Conservation (phyloP, 2,113 vertebrate genomes). For the Oreochromis aureus region DNA sequence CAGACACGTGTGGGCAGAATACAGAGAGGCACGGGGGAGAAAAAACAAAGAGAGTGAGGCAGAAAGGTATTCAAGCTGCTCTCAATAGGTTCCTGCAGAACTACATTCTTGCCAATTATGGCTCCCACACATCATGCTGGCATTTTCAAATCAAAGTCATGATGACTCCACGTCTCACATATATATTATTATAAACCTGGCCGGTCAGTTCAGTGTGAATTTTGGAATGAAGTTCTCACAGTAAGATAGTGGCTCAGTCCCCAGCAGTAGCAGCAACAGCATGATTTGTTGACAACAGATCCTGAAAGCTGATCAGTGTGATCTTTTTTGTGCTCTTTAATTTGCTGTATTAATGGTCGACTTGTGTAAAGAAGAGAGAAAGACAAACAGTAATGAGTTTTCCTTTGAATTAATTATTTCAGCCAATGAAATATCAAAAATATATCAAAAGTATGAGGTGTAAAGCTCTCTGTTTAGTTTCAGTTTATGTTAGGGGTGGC, state of each 20-base stretch:
- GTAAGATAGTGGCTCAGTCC: not conserved
- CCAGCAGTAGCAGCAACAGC: not conserved
- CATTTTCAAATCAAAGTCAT: not conserved
- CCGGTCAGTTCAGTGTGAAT: not conserved
- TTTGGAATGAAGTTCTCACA: not conserved
- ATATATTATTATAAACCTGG: not conserved
- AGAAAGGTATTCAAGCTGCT: not conserved
- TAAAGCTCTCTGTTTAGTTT: not conserved
- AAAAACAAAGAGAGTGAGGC: not conserved
- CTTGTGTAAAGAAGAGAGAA: too few species aligned
- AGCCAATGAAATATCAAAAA: not conserved
- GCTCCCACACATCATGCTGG: not conserved
- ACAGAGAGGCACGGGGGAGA: not conserved
- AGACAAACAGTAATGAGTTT: not conserved
- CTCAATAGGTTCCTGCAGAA: constrained; percentile 10
- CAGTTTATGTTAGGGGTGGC: too few species aligned
- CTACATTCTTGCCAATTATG: constrained; percentile 15
- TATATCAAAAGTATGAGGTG: not conserved
- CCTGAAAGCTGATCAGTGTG: not conserved
- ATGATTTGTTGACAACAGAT: not conserved
- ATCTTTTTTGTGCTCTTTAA: not conserved
- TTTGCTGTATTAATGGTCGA: not conserved
- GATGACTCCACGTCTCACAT: not conserved
- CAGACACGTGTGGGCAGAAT: not conserved
- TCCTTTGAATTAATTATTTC: not conserved